These are phyloP conservation scores for Bellardia bayeri DNA, from an alignment of 2,888 invertebrate species.

Conservation along the genomic window DNA sequence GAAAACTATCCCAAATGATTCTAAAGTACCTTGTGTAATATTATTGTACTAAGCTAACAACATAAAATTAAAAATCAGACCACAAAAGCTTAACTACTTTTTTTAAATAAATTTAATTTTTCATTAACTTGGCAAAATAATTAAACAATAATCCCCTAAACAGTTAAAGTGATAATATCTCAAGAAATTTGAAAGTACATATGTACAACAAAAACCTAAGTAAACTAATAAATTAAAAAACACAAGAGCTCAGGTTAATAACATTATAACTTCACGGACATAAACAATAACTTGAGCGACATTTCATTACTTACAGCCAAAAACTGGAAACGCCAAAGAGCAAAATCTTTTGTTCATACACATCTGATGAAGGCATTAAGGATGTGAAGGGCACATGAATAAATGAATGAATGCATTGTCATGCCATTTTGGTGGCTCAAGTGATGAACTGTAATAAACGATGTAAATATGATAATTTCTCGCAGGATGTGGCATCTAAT, in stretches of 20 bases:
- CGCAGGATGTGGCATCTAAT: constrained; percentile 84
- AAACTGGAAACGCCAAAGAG: neutral
- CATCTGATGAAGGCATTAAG: constrained; percentile 35
- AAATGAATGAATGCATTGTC: constrained; percentile 44
- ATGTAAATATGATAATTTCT: constrained; percentile 85
- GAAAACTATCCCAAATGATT: too few relatives aligned
- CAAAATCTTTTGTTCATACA: neutral
- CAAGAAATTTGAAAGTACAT: neutral
- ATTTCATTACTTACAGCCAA: constrained; percentile 5
- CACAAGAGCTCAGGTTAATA: constrained; percentile 55
- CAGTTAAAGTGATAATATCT: neutral
- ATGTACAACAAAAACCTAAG: neutral
- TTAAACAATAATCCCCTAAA: neutral
- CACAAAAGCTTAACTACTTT: too few relatives aligned
- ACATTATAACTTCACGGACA: constrained; percentile 35
- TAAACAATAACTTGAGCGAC: constrained; percentile 37
- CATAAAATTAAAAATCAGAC: too few relatives aligned
- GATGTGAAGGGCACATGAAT: constrained; percentile 42
- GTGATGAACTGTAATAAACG: constrained; percentile 84
- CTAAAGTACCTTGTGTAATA: too few relatives aligned
- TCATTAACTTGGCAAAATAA: neutral
- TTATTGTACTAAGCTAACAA: too few relatives aligned
- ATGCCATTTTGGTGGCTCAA: constrained; percentile 76
- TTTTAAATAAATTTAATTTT: neutral
- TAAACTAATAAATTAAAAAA: constrained; percentile 18